Evolutionary conservation across 1,140 invertebrate species (phyloP).

Genomic region (Anastrepha obliqua): DNA sequence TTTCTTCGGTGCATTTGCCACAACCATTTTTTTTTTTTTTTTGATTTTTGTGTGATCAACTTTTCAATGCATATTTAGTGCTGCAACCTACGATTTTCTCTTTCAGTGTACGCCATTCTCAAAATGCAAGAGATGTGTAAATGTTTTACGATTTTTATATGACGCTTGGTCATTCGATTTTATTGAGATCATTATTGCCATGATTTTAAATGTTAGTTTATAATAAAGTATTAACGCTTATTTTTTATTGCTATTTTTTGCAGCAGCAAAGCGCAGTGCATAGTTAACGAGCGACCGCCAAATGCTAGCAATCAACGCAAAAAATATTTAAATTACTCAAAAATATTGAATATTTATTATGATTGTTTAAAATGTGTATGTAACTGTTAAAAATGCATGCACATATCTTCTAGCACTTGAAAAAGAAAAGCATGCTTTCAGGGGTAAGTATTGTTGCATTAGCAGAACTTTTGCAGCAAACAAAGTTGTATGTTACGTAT

Average conservation of each 20-base stretch:
- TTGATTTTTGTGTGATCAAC: not conserved
- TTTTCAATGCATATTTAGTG: not conserved
- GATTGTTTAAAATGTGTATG: not conserved
- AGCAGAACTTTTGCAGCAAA: not conserved
- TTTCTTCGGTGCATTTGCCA: conserved; percentile 30
- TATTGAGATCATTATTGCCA: not conserved
- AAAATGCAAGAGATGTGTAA: not conserved
- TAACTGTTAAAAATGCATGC: not conserved
- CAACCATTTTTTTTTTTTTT: not conserved
- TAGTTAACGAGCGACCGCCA: not conserved
- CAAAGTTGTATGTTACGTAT: not conserved
- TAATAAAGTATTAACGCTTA: not conserved
- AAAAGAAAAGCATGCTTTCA: not conserved
- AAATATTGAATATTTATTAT: not conserved
- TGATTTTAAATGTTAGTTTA: not conserved
- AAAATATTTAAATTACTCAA: not conserved
- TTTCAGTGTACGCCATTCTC: not conserved
- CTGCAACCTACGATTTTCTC: not conserved
- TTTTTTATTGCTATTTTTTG: not conserved
- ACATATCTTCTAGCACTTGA: not conserved
- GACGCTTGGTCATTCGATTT: not conserved
- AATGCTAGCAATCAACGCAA: not conserved
- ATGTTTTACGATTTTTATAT: not conserved
- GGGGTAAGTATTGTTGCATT: not conserved
- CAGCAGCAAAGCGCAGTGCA: not conserved